These are phyloP conservation scores for Carassius carassius DNA, from an alignment of 2,113 vertebrate genomes.

Conservation along the genomic window DNA sequence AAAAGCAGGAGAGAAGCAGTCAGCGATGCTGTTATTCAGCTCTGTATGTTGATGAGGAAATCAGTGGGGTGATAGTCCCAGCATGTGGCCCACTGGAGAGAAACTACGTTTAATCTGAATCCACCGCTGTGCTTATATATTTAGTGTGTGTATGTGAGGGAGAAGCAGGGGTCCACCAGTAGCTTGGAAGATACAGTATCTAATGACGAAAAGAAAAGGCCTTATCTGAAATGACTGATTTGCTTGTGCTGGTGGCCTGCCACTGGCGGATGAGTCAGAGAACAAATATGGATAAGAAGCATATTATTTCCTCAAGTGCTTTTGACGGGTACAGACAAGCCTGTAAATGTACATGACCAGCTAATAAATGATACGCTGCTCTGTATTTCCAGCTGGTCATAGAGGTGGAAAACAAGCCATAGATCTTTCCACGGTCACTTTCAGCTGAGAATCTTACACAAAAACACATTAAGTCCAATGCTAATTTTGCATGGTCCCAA, in stretches of 20 bases:
- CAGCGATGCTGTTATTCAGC: conserved; percentile 26
- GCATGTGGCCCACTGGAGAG: conserved; percentile 41
- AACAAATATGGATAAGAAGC: conserved; percentile 53
- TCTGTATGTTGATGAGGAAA: conserved; percentile 39
- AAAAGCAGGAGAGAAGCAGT: conserved; percentile 36
- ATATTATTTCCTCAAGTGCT: conserved; percentile 48
- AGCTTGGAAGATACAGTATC: neutral
- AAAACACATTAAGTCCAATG: conserved; percentile 1
- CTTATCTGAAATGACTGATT: conserved; percentile 36
- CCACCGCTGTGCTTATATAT: conserved; percentile 25
- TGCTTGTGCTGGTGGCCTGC: conserved; percentile 39
- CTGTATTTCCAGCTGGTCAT: conserved; percentile 20
- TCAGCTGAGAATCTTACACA: conserved; percentile 17
- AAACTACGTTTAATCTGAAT: conserved; percentile 43
- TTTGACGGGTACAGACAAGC: conserved; percentile 47
- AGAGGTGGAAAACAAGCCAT: conserved; percentile 2
- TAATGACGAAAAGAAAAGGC: neutral
- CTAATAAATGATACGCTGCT: conserved; percentile 52
- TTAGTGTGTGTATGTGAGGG: neutral
- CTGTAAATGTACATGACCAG: conserved; percentile 39
- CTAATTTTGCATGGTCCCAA: neutral
- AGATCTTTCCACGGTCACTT: neutral
- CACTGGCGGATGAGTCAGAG: conserved; percentile 29
- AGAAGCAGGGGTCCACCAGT: conserved; percentile 10
- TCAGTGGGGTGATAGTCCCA: conserved; percentile 38